A percentile compares a stretch with the other conserved stretches of the same genome.
phyloP scores from a whole-genome alignment of 2,888 invertebrate genomes.

The Lottia gigantea region DNA sequence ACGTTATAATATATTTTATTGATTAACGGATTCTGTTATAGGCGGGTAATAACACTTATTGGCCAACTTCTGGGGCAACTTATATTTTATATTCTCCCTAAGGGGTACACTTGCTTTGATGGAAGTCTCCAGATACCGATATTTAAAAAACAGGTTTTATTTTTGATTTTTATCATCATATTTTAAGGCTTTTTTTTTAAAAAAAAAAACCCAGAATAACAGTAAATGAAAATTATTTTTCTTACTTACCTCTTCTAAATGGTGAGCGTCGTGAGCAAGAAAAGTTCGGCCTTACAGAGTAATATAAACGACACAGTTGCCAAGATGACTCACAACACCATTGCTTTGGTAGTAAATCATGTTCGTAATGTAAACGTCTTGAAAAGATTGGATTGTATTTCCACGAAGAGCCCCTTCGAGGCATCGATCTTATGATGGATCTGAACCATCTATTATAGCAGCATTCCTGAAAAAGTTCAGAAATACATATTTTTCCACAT shows the following conservation, averaged over 20 bases:
- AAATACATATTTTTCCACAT: background rate
- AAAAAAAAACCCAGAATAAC: too few relatives aligned
- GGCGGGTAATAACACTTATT: too few relatives aligned
- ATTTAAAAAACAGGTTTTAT: too few relatives aligned
- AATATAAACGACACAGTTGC: conserved; percentile 22
- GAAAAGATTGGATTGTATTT: background rate
- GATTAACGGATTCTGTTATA: too few relatives aligned
- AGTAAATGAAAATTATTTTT: background rate
- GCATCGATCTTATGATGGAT: background rate
- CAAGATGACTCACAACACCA: conserved; percentile 23
- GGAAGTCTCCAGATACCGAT: too few relatives aligned
- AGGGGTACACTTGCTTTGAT: too few relatives aligned
- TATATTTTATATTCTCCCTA: too few relatives aligned
- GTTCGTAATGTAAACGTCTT: background rate
- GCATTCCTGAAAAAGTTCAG: background rate
- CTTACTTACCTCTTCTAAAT: background rate
- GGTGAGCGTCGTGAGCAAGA: background rate
- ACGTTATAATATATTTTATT: too few relatives aligned
- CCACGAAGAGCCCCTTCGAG: background rate
- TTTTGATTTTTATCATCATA: too few relatives aligned
- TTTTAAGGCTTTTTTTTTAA: too few relatives aligned
- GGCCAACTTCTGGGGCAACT: too few relatives aligned
- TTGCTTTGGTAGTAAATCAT: conserved; percentile 22
- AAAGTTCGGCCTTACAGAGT: conserved; percentile 21
- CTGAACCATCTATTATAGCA: background rate